phyloP scores from a whole-genome alignment of 1,140 invertebrate species.

The Antheraea mylitta region DNA sequence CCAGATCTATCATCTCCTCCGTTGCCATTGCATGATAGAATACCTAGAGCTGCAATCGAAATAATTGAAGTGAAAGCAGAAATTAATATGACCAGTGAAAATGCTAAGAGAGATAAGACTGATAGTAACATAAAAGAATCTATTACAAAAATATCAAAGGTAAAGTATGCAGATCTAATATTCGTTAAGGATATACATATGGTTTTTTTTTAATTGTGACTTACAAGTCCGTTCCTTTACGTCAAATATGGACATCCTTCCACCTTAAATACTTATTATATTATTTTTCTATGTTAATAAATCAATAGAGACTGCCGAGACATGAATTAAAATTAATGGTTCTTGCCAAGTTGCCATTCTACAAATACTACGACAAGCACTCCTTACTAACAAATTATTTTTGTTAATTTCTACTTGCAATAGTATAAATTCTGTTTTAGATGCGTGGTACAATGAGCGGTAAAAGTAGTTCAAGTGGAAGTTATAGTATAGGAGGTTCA shows the following conservation, averaged over 20 bases:
- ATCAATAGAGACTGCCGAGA: too few relatives aligned
- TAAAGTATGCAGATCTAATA: conserved; percentile 20
- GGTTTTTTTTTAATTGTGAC: too few relatives aligned
- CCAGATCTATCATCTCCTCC: conserved; percentile 69
- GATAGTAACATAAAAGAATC: conserved; percentile 62
- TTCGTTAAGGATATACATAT: too few relatives aligned
- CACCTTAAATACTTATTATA: too few relatives aligned
- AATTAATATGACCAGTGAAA: conserved; percentile 50
- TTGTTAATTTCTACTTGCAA: conserved; percentile 19
- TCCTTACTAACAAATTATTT: not conserved
- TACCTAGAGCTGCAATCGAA: conserved; percentile 53
- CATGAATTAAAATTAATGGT: too few relatives aligned
- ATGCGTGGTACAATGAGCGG: conserved; percentile 65
- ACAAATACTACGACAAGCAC: too few relatives aligned
- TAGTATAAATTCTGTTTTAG: not conserved
- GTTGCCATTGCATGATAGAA: conserved; percentile 66
- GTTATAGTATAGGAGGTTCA: conserved; percentile 81
- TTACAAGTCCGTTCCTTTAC: too few relatives aligned
- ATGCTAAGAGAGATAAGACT: conserved; percentile 70
- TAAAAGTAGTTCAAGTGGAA: conserved; percentile 84
- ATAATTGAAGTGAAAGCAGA: conserved; percentile 70
- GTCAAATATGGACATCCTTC: too few relatives aligned
- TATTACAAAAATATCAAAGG: conserved; percentile 42
- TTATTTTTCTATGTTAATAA: too few relatives aligned
- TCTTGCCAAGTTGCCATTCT: too few relatives aligned